Conservation (phyloP, 1,140 invertebrate species). For the Bursaphelenchus mucronatus region DNA sequence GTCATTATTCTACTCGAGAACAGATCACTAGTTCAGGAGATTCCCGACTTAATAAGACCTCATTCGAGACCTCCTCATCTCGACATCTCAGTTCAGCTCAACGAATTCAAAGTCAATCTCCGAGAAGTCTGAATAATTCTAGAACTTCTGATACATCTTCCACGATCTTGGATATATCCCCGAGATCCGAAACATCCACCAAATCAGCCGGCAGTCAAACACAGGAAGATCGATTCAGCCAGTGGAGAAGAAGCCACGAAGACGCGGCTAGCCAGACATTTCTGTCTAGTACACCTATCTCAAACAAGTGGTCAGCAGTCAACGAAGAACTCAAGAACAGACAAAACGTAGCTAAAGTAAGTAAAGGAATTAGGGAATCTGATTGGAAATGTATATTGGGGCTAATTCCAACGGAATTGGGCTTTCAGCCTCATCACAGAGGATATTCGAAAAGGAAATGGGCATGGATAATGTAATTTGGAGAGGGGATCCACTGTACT, state of each 20-base stretch:
- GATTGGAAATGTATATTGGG: too few species aligned
- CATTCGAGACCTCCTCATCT: background rate
- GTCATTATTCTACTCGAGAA: background rate
- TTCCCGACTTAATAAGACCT: background rate
- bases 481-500: too few species aligned
- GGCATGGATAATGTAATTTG: too few species aligned
- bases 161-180: background rate
- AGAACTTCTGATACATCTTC: too few species aligned
- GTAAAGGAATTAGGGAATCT: background rate
- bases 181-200: slow-evolving; percentile 6
- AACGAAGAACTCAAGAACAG: slow-evolving; percentile 37
- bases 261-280: slow-evolving; percentile 5
- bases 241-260: too few species aligned
- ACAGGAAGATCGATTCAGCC: too few species aligned
- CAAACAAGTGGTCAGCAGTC: slow-evolving; percentile 38
- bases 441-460: too few species aligned
- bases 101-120: background rate
- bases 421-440: too few species aligned
- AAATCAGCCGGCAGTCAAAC: background rate
- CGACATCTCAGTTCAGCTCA: background rate
- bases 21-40: background rate
- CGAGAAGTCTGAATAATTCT: background rate
- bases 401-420: too few species aligned
- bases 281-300: background rate
- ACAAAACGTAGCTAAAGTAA: slow-evolving; percentile 46